Percentiles rank a stretch among this genome's conserved stretches.
phyloP scores from a whole-genome alignment of 2,797 vertebrate species.

The Phrynocephalus guinanensis region DNA sequence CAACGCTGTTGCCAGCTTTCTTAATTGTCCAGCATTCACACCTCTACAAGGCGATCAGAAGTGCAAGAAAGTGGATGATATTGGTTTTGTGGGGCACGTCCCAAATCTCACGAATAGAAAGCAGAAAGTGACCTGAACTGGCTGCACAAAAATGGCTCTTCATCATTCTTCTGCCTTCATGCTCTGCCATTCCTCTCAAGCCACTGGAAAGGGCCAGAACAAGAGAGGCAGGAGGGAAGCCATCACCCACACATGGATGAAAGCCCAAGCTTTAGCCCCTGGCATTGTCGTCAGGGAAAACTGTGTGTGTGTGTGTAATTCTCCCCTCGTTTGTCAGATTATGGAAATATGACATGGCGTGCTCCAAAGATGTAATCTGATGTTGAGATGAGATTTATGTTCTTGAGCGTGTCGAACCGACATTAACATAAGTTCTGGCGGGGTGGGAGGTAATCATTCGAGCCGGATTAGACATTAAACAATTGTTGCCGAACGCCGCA shows the following conservation, averaged over 20 bases:
- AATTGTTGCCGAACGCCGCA: conserved; percentile 7
- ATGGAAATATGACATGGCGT: conserved; percentile 38
- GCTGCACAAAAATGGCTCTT: not conserved
- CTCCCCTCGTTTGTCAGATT: conserved; percentile 26
- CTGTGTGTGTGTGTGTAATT: conserved; percentile 13
- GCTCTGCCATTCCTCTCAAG: not conserved
- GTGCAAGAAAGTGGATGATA: not conserved
- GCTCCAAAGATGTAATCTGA: conserved; percentile 49
- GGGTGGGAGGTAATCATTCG: not conserved
- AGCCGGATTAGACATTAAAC: conserved; percentile 51
- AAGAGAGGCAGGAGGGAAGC: not conserved
- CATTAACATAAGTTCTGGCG: conserved; percentile 43
- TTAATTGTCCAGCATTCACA: too few relatives aligned
- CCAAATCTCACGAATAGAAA: not conserved
- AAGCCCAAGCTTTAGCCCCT: not conserved
- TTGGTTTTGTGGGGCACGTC: too few relatives aligned
- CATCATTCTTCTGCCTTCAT: not conserved
- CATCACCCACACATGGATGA: not conserved
- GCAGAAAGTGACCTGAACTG: too few relatives aligned
- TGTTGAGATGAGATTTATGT: conserved; percentile 62
- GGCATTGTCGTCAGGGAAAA: conserved; percentile 20
- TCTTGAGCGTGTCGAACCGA: conserved; percentile 33
- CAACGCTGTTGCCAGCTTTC: too few relatives aligned
- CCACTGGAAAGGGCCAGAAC: not conserved
- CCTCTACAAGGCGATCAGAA: not conserved